Conservation (phyloP, 2,797 vertebrate genomes). For the Oreortyx pictus region DNA sequence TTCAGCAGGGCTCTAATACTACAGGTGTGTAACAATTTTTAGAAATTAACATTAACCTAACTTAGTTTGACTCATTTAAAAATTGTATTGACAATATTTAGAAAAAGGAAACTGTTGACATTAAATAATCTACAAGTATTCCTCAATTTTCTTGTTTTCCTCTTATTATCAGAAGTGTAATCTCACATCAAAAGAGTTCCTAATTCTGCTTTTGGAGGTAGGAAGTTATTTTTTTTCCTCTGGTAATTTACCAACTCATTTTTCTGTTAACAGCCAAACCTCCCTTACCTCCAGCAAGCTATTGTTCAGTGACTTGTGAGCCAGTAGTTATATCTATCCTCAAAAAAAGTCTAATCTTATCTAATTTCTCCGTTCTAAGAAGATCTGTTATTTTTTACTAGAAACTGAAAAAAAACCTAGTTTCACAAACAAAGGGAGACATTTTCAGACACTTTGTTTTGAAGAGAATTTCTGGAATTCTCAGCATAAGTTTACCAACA, state of each 20-base stretch:
- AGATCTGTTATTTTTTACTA: constrained; percentile 34
- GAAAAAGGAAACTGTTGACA: background rate
- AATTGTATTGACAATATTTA: background rate
- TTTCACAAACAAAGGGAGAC: constrained; percentile 9
- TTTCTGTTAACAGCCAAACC: background rate
- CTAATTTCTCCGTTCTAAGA: background rate
- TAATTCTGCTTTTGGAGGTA: background rate
- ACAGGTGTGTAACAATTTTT: background rate
- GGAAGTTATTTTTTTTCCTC: background rate
- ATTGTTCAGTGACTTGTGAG: background rate
- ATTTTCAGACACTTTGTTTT: constrained; percentile 28
- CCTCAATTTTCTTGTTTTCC: background rate
- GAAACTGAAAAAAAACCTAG: background rate
- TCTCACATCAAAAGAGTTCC: background rate
- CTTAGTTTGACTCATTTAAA: background rate
- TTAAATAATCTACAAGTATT: background rate
- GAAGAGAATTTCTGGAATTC: constrained; percentile 24
- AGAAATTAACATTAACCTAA: background rate
- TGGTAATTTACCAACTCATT: background rate
- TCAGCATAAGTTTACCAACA: constrained; percentile 2
- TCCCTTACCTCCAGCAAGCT: background rate
- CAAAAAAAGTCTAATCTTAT: background rate
- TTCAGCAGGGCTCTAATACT: background rate
- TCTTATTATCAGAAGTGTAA: background rate
- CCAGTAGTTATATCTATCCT: background rate